Base-by-base conservation (phyloP, 30 jellyfish, hydroid and myxozoan species). In the Aurelia sp. region DNA sequence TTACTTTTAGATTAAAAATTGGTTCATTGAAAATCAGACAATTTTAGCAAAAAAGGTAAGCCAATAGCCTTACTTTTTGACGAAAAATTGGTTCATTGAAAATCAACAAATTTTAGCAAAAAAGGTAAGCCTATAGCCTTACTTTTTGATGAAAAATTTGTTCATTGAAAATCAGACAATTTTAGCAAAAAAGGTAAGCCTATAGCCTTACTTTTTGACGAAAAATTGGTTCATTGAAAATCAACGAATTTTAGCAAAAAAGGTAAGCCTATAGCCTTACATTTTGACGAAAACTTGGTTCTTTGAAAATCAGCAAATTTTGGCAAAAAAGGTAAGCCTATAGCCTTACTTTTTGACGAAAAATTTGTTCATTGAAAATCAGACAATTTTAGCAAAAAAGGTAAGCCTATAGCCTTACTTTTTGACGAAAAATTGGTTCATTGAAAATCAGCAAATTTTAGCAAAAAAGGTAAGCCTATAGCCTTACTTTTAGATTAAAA, bases 331-430 rank as follows among this genome's bases (percentile, higher is more conserved):
- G 40, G 41, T 21, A 63, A 20, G 74, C 51, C 74, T 63, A 63
- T 63, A 63, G 74, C 74, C 74, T 63, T 63, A 44, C 11, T 0
- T 41, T 41, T 41, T 41, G 52, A 4, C 6, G 13, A 9, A 63
- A 63, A 63, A 63, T 18, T 1, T 0, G 33, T 13, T 1, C 4
- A 2, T 63, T 63, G 33, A 19, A 11, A 38, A 11, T 9, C 16
- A 38, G 6, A 12, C 4, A 13, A 21, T 15, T 20, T 20, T 21
- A 13, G 74, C 40, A 4, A 63, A 63, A 63, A 63, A 16, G 40
- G 41, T 21, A 63, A 20, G 74, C 51, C 74, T 63, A 63, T 63
- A 63, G 74, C 74, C 74, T n/a, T n/a, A n/a, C n/a, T n/a, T n/a
- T n/a, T n/a, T n/a, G n/a, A n/a, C n/a, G n/a, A n/a, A n/a, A n/a